Conservation (phyloP, 1,140 invertebrate genomes). For the Trialeurodes vaporariorum region DNA sequence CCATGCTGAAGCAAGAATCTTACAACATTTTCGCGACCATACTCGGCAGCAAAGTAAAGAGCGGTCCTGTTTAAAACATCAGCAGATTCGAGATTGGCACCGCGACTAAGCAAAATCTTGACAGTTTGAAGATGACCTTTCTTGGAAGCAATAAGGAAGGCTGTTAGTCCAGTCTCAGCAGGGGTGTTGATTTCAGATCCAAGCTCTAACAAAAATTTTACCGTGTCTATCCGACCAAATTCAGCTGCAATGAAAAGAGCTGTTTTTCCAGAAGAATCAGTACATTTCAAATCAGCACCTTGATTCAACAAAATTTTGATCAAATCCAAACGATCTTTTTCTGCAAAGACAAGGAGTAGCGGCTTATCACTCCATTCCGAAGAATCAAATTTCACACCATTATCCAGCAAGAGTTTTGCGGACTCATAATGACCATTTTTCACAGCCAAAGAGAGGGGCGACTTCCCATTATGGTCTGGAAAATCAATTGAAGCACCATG, state of each 20-base stretch:
- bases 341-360: no score
- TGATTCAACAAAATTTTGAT: no score
- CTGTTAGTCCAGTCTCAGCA: slow-evolving; percentile 10
- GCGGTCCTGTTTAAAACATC: not conserved
- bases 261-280: slow-evolving; percentile 12
- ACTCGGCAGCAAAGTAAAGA: not conserved
- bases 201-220: slow-evolving; percentile 9
- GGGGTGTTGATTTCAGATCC: slow-evolving; percentile 14
- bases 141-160: slow-evolving; percentile 13
- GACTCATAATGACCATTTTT: not conserved
- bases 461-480: not conserved
- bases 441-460: not conserved
- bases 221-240: slow-evolving; percentile 10
- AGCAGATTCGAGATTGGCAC: not conserved
- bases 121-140: slow-evolving; percentile 8
- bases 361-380: no score
- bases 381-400: not conserved
- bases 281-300: no score
- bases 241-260: slow-evolving; percentile 13
- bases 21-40: not conserved
- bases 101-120: slow-evolving; percentile 5
- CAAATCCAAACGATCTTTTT: no score
- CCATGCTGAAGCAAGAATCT: not conserved
- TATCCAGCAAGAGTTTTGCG: not conserved
- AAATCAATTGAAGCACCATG: not conserved